These are phyloP conservation scores for Coptodon bakossiorum DNA, from an alignment of 2,113 vertebrate genomes.

Conservation along the genomic window DNA sequence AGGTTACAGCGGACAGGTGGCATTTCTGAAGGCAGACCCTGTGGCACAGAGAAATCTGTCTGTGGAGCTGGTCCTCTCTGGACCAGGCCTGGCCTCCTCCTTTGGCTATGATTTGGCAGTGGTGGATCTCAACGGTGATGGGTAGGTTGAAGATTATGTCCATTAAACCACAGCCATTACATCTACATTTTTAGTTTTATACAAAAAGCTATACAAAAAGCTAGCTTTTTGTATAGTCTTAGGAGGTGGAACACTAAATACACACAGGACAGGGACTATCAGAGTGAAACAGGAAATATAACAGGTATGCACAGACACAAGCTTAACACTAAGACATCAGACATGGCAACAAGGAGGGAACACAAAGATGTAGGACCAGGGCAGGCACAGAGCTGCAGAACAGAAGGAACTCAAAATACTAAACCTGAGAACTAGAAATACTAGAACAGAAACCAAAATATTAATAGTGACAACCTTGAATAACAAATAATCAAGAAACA, in stretches of 20 bases:
- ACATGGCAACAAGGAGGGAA: not conserved
- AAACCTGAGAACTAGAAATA: not conserved
- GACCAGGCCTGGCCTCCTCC: conserved; percentile 86
- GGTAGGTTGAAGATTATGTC: conserved; percentile 61
- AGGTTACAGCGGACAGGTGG: conserved; percentile 85
- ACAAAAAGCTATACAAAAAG: not conserved
- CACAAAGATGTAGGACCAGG: not conserved
- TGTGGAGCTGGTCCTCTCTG: conserved; percentile 78
- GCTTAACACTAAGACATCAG: not conserved
- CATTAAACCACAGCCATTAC: not conserved
- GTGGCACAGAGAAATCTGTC: conserved; percentile 60
- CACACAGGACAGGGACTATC: not conserved
- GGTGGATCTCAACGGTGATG: conserved; percentile 84
- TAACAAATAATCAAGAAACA: not conserved
- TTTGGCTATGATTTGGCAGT: conserved; percentile 91
- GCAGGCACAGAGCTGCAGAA: not conserved
- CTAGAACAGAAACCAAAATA: not conserved
- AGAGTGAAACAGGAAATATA: not conserved
- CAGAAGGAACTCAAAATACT: not conserved
- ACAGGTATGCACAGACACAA: not conserved
- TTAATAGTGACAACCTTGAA: not conserved
- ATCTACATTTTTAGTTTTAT: not conserved
- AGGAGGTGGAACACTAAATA: not conserved
- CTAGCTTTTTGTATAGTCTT: not conserved
- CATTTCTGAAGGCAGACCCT: conserved; percentile 74